Evolutionary conservation across 1,140 invertebrate species (phyloP).

Genomic region (Hylyphantes graminicola): DNA sequence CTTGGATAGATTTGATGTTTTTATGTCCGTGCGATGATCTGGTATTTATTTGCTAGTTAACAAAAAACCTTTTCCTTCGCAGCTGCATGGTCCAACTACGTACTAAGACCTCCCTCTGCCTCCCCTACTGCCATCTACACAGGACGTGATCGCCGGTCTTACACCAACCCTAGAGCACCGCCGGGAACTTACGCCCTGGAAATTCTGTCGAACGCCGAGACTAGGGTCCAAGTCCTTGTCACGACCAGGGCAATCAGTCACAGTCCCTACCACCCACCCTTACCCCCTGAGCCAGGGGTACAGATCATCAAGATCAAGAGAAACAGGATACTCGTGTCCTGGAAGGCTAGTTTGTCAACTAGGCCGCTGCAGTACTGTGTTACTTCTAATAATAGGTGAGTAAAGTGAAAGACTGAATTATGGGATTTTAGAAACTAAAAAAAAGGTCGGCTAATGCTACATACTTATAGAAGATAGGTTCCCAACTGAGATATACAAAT

Average conservation of each 20-base stretch:
- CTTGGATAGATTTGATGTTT: too few species aligned
- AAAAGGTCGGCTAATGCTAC: too few species aligned
- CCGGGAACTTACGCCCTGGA: conserved; percentile 64
- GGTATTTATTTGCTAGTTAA: too few species aligned
- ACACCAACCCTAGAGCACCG: conserved; percentile 47
- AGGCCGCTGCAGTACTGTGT: conserved; percentile 65
- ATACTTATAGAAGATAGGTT: too few species aligned
- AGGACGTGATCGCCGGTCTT: conserved; percentile 61
- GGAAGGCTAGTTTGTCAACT: conserved; percentile 62
- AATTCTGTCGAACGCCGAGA: conserved; percentile 61
- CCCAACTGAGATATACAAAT: too few species aligned
- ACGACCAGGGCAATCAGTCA: conserved; percentile 56
- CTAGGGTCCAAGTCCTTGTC: conserved; percentile 61
- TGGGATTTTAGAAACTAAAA: too few species aligned
- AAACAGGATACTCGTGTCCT: conserved; percentile 61
- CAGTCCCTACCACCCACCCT: conserved; percentile 61
- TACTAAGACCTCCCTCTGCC: not conserved
- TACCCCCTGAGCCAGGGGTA: conserved; percentile 63
- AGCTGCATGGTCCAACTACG: conserved; percentile 40
- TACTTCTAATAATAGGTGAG: conserved; percentile 61
- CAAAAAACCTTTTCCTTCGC: not conserved
- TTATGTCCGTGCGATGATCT: too few species aligned
- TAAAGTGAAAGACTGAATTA: too few species aligned
- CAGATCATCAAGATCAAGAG: conserved; percentile 55
- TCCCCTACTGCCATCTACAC: conserved; percentile 53